A percentile compares a stretch with the other conserved stretches of the same genome.
phyloP scores from a whole-genome alignment of 2,113 vertebrate genomes.

The Psittacula cyanocephala region DNA sequence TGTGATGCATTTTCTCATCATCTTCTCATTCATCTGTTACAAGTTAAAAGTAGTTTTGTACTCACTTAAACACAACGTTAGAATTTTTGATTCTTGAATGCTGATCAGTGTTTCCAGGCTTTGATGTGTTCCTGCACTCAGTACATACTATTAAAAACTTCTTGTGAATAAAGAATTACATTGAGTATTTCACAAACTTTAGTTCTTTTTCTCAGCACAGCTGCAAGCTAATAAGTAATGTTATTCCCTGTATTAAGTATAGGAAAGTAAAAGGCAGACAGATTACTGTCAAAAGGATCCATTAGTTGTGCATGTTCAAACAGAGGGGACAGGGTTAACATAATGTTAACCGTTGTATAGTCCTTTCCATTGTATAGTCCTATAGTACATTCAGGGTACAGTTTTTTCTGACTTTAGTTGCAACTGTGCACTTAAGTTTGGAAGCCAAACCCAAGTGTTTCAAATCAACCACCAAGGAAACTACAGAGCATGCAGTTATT shows the following conservation, averaged over 20 bases:
- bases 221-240: neutral
- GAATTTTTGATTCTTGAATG: neutral
- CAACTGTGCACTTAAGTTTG: neutral
- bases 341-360: neutral
- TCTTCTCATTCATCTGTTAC: neutral
- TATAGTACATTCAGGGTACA: neutral
- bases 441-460: neutral
- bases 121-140: neutral
- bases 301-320: neutral
- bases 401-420: neutral
- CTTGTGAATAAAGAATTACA: neutral
- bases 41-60: neutral
- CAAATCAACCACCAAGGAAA: neutral
- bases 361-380: neutral
- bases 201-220: neutral
- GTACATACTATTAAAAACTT: neutral
- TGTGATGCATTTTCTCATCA: neutral
- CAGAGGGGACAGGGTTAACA: neutral
- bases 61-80: neutral
- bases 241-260: neutral
- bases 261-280: neutral
- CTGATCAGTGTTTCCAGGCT: neutral
- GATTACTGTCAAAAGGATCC: neutral
- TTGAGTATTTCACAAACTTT: neutral
- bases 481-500: neutral